Base-by-base conservation (phyloP, 2,113 vertebrate species). In the Stictonetta naevosa region DNA sequence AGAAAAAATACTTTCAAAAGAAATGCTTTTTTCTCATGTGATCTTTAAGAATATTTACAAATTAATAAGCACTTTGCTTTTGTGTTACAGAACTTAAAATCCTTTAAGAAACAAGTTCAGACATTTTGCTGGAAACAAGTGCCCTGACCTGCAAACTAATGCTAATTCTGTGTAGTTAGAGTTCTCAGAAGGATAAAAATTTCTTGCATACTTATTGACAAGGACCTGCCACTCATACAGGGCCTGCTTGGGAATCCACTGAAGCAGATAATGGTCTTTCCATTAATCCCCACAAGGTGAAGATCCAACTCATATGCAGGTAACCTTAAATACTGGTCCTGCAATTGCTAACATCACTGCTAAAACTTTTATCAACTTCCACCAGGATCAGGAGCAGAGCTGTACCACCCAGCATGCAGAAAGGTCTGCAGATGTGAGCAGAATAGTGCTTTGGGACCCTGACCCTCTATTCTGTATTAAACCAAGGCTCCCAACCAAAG, bases 181-280 rank as follows among this genome's bases (percentile, higher is more conserved):
- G 36, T 58, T 78, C 66, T 92, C 73, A 83, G 82, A 71, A 92
- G 78, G 87, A 94, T 86, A 69, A 93, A 86, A 64, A 84, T 90
- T 93, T 92, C 89, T 90, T 74, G 26, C 81, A 77, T 44, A 33
- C 64, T 79, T 69, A 73, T 28, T 62, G 64, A 75, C 89, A 82
- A 64, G 46, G n/a, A 69, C 18, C 79, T 94, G 89, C 78, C 44
- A 13, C 40, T 95, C 84, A 85, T 2, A 13, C 66, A 13, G 38
- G 19, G 15, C 18, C 64, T 2, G 0, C 83, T 85, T 44, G 0
- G 0, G 55, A 81, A 52, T 28, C 53, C 5, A 2, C 20, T 42
- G 81, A 31, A 80, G 74, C 73, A 88, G 71, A 44, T n/a, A 77
- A 12, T 8, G 38, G 72, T 44, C 63, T 76, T 73, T 38, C 44